Conservation (phyloP, 37 sponge, comb jelly and placozoan genomes). For the Agelas oroides region DNA sequence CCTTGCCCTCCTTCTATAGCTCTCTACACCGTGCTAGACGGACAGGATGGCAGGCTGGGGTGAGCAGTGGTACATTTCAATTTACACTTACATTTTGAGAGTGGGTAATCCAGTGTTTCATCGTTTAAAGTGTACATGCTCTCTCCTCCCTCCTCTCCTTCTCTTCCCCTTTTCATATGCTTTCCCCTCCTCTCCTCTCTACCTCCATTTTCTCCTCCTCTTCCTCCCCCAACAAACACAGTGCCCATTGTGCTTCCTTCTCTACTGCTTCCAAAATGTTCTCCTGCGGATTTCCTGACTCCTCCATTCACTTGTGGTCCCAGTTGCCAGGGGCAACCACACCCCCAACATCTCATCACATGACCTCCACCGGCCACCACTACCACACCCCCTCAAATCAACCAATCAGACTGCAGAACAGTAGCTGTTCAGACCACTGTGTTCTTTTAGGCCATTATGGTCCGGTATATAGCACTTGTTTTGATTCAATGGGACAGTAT, state of each 20-base stretch:
- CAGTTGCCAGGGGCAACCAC: constrained; percentile 12
- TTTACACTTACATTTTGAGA: no score
- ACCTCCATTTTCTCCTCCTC: background rate
- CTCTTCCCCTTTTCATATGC: no score
- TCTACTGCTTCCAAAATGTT: background rate
- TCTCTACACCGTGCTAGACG: constrained; percentile 19
- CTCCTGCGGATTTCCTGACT: constrained; percentile 77
- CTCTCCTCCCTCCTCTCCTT: no score
- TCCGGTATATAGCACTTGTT: constrained; percentile 69
- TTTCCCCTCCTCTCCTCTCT: constrained; percentile 15
- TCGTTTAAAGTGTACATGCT: no score
- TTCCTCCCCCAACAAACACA: no score
- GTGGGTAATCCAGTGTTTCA: no score
- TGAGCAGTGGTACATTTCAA: no score
- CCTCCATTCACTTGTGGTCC: constrained; percentile 77
- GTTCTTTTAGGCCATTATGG: constrained; percentile 73
- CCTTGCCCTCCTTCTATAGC: constrained; percentile 38
- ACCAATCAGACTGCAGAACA: background rate
- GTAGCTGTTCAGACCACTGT: constrained; percentile 2
- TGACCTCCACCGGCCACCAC: constrained; percentile 13
- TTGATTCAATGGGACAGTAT: constrained; percentile 45
- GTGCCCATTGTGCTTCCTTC: constrained; percentile 48
- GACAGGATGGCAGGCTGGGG: background rate
- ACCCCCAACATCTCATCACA: constrained; percentile 24
- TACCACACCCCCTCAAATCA: background rate